Base-by-base conservation (phyloP, 2,113 vertebrate genomes). In the Dolichotis patagonum region DNA sequence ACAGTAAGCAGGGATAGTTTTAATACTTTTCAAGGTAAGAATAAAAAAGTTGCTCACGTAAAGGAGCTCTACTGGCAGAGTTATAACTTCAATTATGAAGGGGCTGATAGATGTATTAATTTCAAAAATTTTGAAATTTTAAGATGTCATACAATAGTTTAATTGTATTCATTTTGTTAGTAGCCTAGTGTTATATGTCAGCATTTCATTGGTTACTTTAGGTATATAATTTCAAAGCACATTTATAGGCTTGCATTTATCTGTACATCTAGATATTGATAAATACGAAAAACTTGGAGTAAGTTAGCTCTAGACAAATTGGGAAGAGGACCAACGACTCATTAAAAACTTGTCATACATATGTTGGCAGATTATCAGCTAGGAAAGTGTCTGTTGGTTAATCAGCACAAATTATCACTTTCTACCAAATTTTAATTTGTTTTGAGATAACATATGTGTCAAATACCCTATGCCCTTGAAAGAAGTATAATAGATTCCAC, bases 381-480 rank as follows among this genome's bases (percentile, higher is more conserved):
- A 88, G 32, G 65, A 94, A 82, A 78, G 17, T 1, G 17, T 90
- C 54, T 60, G 17, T 13, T 83, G 41, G 75, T 75, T 91, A 94
- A 75, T 92, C 58, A 90, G 24, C 26, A 84, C 38, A 94, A 67
- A 81, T 94, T 81, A 82, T 81, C n/a, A 96, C 81, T 95, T 94
- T 91, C 22, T 77, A 63, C 52, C 56, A 88, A 85, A 87, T 35
- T 85, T 78, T 43, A 84, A 30, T 88, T 92, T 92, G 67, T 96
- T 90, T 88, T 58, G 77, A 69, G 82, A 77, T 94, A 82, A 85
- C 62, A 85, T 32, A 56, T 92, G 49, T 62, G 54, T 90, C 54
- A 94, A 90, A 46, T 71, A 20, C 12, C 86, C 30, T 88, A 22
- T 91, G 43, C 3, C 32, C 69, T 52, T 43, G 56, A 93, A 92